Base-by-base conservation (phyloP, 2,113 vertebrate species). In the Prietella phreatophila region DNA sequence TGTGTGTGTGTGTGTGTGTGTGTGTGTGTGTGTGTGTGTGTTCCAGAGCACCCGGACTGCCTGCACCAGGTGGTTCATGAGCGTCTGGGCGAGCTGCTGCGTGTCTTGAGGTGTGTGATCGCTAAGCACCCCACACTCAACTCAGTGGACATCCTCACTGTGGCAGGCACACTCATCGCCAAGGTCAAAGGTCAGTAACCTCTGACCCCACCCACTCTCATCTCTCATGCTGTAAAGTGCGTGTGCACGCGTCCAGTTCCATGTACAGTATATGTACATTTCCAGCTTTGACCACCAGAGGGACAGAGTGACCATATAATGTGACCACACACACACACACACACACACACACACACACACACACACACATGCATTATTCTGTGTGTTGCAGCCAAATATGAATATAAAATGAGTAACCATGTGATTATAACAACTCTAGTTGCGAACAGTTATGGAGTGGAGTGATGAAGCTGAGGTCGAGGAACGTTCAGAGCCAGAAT, bases 71-170 rank as follows among this genome's bases (percentile, higher is more conserved):
- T 96, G 5, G 97, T 97, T 53, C 96, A 98, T 0, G 97, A 99
- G 93, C 96, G 97, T 55, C 95, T 99, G 0, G 97, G 97, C 3
- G 97, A 99, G 89, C 93, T 99, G 88, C 95, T 99, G 0, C 95
- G 95, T 86, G 96, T 98, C 87, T 94, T 99, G 91, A 99, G 97
- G 91, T 93, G 94, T 86, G 93, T 99, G 83, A 97, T 99, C 92
- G 95, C 91, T 92, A 99, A 98, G 92, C 97, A 99, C 94, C 97
- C 96, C 90, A 96, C 96, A 87, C 95, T 99, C 42, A 99, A 98
- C 94, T 99, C 97, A 0, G 96, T 97, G 91, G 97, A 98, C 88
- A 97, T 99, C 93, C 97, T 99, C 58, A 97, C 96, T 92, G 96
- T 97, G 30, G 97, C 97, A 69, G 98, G 97, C 92, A 96, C 96